Percentiles rank a stretch among this genome's conserved stretches.
These are phyloP conservation scores for Oryzias celebensis DNA, from an alignment of 2,113 vertebrate species.

Conservation along the genomic window DNA sequence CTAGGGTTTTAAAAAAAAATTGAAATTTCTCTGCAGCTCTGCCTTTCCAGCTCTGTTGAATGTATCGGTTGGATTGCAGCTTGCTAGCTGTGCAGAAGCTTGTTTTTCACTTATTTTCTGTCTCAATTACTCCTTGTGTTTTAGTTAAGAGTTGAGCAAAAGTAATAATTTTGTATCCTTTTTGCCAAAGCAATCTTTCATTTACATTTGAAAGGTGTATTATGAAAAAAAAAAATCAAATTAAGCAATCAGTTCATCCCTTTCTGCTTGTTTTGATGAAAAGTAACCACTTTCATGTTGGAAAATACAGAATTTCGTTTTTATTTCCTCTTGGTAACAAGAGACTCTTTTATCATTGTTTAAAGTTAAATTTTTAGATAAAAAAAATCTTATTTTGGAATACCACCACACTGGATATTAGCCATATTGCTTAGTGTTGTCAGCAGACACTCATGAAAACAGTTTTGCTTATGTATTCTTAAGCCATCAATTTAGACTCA, in stretches of 20 bases:
- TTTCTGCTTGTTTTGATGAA: slow-evolving; percentile 9
- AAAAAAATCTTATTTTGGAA: slow-evolving; percentile 31
- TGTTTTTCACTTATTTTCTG: slow-evolving; percentile 43
- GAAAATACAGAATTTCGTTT: no score
- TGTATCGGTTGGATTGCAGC: slow-evolving; percentile 55
- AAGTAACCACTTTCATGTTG: not conserved
- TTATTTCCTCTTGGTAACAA: not conserved
- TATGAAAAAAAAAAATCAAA: slow-evolving; percentile 8
- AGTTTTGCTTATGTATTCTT: slow-evolving; percentile 16
- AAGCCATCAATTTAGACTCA: slow-evolving; percentile 9
- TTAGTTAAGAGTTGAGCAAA: slow-evolving; percentile 21
- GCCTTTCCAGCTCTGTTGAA: slow-evolving; percentile 53
- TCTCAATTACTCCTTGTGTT: slow-evolving; percentile 37
- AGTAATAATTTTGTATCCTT: slow-evolving; percentile 41
- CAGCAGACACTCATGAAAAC: slow-evolving; percentile 40
- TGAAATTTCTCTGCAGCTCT: no score
- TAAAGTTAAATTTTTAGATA: not conserved
- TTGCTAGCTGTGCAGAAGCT: slow-evolving; percentile 19
- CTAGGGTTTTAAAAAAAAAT: no score
- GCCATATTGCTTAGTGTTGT: slow-evolving; percentile 62
- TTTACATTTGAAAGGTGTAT: slow-evolving; percentile 12
- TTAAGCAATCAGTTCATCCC: slow-evolving; percentile 27
- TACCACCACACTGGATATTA: slow-evolving; percentile 57
- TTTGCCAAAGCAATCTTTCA: slow-evolving; percentile 59
- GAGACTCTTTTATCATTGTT: not conserved